Conservation (phyloP, 35 echinoderm and acorn worm species). For the Anneissia japonica region DNA sequence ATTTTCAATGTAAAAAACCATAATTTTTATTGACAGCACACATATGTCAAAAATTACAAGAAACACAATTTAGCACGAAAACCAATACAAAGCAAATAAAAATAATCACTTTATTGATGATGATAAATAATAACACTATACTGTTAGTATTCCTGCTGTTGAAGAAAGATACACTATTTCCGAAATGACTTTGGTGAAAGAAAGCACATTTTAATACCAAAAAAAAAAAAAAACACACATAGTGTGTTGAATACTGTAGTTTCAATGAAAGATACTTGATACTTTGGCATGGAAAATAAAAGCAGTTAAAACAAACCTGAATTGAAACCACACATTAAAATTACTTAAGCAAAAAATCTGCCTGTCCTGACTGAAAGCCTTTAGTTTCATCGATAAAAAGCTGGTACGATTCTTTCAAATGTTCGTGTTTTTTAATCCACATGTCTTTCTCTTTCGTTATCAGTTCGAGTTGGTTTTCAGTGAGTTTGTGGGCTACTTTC, state of each 20-base stretch:
- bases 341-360: constrained; percentile 39
- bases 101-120: no score
- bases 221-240: background rate
- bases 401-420: constrained; percentile 33
- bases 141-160: no score
- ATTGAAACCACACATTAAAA: background rate
- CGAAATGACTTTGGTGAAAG: no score
- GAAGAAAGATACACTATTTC: no score
- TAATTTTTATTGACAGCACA: no score
- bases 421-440: constrained; percentile 30
- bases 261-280: no score
- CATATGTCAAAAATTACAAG: no score
- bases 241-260: background rate
- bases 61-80: no score
- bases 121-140: no score
- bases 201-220: background rate
- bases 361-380: constrained; percentile 42
- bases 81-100: no score
- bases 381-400: constrained; percentile 53
- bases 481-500: constrained; percentile 6
- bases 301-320: background rate
- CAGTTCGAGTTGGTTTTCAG: constrained; percentile 10
- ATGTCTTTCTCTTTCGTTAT: constrained; percentile 29
- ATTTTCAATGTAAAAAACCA: no score
- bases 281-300: background rate